Evolutionary conservation across 2,888 invertebrate species (phyloP).

Genomic region (Mythimna lalbum): DNA sequence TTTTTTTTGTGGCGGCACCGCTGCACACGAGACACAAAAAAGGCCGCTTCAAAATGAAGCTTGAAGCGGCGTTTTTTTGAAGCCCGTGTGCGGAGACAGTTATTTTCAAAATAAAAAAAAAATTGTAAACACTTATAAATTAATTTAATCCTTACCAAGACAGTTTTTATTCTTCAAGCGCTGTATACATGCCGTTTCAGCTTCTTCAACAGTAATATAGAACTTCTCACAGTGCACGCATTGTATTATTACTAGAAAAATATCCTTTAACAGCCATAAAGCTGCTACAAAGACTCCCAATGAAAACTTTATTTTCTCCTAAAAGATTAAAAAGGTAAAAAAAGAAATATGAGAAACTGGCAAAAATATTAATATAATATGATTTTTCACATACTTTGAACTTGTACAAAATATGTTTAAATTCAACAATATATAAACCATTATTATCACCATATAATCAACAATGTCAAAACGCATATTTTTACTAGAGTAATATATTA

Average conservation of each 20-base stretch:
- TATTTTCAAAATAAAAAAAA: too few relatives aligned
- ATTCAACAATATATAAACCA: neutral
- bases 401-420: neutral
- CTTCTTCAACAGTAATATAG: constrained; percentile 55
- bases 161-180: constrained; percentile 31
- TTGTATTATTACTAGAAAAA: constrained; percentile 49
- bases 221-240: constrained; percentile 62
- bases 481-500: neutral
- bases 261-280: constrained; percentile 52
- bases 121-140: neutral
- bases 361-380: neutral
- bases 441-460: neutral
- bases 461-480: neutral
- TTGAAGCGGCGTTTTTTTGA: too few relatives aligned
- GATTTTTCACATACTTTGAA: too few relatives aligned
- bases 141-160: constrained; percentile 23
- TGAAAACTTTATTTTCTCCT: constrained; percentile 2
- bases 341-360: neutral
- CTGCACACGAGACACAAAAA: too few relatives aligned
- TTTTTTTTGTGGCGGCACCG: too few relatives aligned
- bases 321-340: neutral
- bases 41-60: too few relatives aligned
- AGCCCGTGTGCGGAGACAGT: too few relatives aligned
- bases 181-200: constrained; percentile 46
- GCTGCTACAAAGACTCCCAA: constrained; percentile 1